Percentiles rank a stretch among this genome's conserved stretches.
phyloP scores from a whole-genome alignment of 2,888 invertebrate genomes.

The Phyllotreta striolata region DNA sequence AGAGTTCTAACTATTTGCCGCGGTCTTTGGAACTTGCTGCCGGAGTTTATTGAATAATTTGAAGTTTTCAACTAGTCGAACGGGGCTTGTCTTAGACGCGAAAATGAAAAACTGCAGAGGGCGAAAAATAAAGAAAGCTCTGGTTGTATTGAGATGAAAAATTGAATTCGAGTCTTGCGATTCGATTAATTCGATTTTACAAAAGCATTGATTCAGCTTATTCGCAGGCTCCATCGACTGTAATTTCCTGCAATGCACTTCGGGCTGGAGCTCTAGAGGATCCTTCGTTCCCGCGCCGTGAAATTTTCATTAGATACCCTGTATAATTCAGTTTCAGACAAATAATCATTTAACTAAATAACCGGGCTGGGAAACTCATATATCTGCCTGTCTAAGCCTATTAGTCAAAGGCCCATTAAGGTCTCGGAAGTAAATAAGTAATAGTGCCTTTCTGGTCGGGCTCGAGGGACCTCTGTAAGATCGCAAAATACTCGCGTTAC shows the following conservation, averaged over 20 bases:
- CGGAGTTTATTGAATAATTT: no score
- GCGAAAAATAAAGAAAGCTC: not conserved
- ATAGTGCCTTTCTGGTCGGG: constrained; percentile 46
- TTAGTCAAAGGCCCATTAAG: constrained; percentile 26
- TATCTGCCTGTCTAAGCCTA: constrained; percentile 13
- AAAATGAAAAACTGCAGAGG: constrained; percentile 1
- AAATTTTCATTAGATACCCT: not conserved
- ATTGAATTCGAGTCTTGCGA: not conserved
- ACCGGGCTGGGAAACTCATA: constrained; percentile 5
- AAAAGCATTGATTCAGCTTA: not conserved
- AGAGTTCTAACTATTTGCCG: constrained; percentile 9
- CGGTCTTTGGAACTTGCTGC: not conserved
- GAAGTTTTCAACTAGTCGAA: constrained; percentile 2
- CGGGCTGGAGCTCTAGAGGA: no score
- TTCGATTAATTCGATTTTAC: constrained; percentile 19
- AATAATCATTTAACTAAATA: constrained; percentile 43
- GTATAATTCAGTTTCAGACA: constrained; percentile 45
- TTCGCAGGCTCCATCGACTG: no score
- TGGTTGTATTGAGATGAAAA: not conserved
- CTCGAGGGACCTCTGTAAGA: constrained; percentile 51
- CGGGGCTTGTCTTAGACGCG: not conserved
- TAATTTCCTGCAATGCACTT: no score
- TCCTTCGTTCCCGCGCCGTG: no score
- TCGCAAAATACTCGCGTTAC: constrained; percentile 57
- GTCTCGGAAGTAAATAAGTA: constrained; percentile 49